These are phyloP conservation scores for Thomomys bottae DNA, from an alignment of 2,113 vertebrate genomes.

Conservation along the genomic window DNA sequence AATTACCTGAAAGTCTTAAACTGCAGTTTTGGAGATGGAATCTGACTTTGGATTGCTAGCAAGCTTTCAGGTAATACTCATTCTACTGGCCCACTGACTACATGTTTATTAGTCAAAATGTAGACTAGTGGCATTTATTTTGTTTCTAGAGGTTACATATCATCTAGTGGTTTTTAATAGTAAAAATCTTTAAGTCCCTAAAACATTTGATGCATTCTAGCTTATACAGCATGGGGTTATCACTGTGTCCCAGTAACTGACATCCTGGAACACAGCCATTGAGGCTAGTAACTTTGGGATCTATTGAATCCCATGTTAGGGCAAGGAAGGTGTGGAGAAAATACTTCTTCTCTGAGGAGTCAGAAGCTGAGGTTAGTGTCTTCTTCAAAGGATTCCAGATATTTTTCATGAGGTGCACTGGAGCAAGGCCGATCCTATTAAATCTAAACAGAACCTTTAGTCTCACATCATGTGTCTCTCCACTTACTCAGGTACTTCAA, in stretches of 20 bases:
- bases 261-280: neutral
- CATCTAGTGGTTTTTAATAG: neutral
- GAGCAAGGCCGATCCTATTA: neutral
- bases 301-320: neutral
- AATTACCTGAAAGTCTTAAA: constrained; percentile 6
- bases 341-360: neutral
- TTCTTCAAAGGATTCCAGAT: neutral
- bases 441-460: neutral
- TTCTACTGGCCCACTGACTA: neutral
- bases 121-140: neutral
- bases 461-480: neutral
- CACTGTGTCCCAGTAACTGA: neutral
- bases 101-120: neutral
- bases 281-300: neutral
- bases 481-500: neutral
- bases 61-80: neutral
- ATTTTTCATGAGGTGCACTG: neutral
- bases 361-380: neutral
- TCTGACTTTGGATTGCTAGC: neutral
- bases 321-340: neutral
- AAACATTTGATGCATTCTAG: neutral
- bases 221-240: constrained; percentile 5
- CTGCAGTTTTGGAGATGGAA: neutral
- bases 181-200: neutral
- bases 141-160: neutral